Percentiles rank a stretch among this genome's conserved stretches.
Evolutionary conservation across 1,140 invertebrate genomes (phyloP).

Genomic region (Bombyx mori): DNA sequence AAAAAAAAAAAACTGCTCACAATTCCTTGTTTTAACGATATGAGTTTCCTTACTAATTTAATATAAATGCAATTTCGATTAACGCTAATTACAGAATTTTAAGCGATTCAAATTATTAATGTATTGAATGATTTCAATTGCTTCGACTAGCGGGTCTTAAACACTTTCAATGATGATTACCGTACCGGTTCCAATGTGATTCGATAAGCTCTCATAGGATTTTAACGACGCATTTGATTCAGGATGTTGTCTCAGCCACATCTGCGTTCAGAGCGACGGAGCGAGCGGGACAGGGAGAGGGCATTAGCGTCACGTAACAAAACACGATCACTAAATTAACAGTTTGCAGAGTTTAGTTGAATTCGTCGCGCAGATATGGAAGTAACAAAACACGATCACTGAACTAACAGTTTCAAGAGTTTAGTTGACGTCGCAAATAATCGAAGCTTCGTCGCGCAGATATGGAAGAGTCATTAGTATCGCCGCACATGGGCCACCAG

Average conservation of each 20-base stretch:
- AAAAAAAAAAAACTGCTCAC: conserved; percentile 35
- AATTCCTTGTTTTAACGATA: conserved; percentile 55
- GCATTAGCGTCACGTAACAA: too few species aligned
- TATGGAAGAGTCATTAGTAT: too few species aligned
- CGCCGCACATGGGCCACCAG: too few species aligned
- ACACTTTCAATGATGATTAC: background rate
- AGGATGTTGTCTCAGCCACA: too few species aligned
- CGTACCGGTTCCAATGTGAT: too few species aligned
- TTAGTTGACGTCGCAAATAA: background rate
- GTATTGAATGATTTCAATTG: background rate
- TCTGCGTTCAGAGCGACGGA: too few species aligned
- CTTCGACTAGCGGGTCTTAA: background rate
- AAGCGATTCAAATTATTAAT: background rate
- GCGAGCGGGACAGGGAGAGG: too few species aligned
- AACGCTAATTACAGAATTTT: conserved; percentile 1
- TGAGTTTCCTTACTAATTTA: conserved; percentile 37
- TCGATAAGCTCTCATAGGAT: too few species aligned
- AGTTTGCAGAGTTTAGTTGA: background rate
- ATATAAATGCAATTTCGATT: conserved; percentile 43
- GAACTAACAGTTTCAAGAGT: background rate
- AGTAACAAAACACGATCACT: too few species aligned
- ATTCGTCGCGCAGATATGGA: background rate
- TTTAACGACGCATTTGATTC: too few species aligned
- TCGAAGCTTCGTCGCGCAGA: background rate
- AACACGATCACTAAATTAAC: too few species aligned